Base-by-base conservation (phyloP, 2,888 invertebrate genomes). In the Arrhopalites spinosus region DNA sequence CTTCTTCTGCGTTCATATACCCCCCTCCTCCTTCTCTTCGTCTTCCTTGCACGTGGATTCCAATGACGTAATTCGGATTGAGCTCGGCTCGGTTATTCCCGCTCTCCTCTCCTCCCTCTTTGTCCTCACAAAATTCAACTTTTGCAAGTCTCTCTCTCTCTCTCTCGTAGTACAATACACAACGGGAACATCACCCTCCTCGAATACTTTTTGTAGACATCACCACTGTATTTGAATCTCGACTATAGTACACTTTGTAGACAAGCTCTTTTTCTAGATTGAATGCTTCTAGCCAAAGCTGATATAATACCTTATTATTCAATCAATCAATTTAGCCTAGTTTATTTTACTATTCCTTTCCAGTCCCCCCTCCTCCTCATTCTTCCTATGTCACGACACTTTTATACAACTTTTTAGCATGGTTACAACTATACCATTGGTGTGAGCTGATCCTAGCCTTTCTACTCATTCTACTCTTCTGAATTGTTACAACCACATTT, bases 31-130 rank as follows among this genome's bases (percentile, higher is more conserved):
- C n/a, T n/a, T n/a, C n/a, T n/a, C n/a, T n/a, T n/a, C n/a, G n/a
- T 30, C 20, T 36, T 68, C 50, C 69, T 72, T 77, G 75, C 80
- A 80, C 80, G 80, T 80, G 80, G 77, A 77, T 64, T 13, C 64
- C 61, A 63, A 78, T 80, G 80, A 80, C 78, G 80, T 78, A 78
- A 77, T 77, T 77, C 64, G 64, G 43, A 56, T 69, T 71, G 30
- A 53, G 27, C 73, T 66, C 67, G 20, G 20, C 11, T 36, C 20
- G 45, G 23, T 8, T 43, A 68, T 20, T 70, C 27, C 50, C 53
- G 5, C 20, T 53, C 53, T 53, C 20, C n/a, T 23, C 53, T 59
- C 23, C 2, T 15, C 25, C 25, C 2, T 59, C 25, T 23, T 59
- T 59, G 59, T 59, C 59, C 15, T 59, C 27, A 11, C 36, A 36